phyloP scores from a whole-genome alignment of 2,888 invertebrate species.

The Epiblema foenella region DNA sequence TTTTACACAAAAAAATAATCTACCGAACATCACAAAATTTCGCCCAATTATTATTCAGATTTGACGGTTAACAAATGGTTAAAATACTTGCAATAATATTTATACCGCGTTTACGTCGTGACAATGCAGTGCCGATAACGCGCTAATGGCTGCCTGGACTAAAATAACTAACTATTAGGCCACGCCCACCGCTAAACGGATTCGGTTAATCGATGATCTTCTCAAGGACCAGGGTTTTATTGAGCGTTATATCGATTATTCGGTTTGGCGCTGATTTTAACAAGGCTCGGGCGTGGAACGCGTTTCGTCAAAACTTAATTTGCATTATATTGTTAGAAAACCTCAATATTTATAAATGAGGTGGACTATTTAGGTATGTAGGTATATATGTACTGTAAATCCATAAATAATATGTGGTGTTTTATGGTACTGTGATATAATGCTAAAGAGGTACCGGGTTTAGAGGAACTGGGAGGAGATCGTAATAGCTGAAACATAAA shows the following conservation, averaged over 20 bases:
- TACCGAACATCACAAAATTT: too few species aligned
- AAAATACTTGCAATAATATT: conserved; percentile 7
- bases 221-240: conserved; percentile 26
- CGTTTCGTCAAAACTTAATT: background rate
- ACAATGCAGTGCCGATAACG: conserved; percentile 27
- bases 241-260: conserved; percentile 18
- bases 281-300: conserved; percentile 8
- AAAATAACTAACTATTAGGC: conserved; percentile 34
- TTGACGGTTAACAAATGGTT: background rate
- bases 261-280: conserved; percentile 22
- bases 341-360: background rate
- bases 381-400: too few species aligned
- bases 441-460: too few species aligned
- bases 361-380: background rate
- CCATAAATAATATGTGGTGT: too few species aligned
- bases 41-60: too few species aligned
- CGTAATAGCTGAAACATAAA: too few species aligned
- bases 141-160: conserved; percentile 25
- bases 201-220: conserved; percentile 28
- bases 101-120: conserved; percentile 16
- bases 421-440: too few species aligned
- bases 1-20: too few species aligned
- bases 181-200: conserved; percentile 31
- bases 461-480: too few species aligned
- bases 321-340: background rate